Base-by-base conservation (phyloP, 2,888 invertebrate genomes). In the Lycaena phlaeas region DNA sequence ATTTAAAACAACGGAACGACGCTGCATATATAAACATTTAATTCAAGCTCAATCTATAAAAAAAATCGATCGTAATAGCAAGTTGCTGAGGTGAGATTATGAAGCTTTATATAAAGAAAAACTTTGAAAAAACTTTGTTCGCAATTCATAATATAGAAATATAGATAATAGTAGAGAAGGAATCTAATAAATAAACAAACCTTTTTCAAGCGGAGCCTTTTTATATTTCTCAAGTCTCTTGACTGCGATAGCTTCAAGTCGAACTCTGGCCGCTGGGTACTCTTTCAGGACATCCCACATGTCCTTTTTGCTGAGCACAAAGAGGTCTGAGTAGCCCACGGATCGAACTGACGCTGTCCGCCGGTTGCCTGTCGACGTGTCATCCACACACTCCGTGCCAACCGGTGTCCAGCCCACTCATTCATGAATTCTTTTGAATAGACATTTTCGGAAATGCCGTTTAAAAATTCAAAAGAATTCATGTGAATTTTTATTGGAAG, bases 261-360 rank as follows among this genome's bases (percentile, higher is more conserved):
- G 90, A 62, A 98, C 93, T 75, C 98, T 87, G 49, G 96, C 96
- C 14, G 95, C 94, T 15, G 96, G 96, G 79, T 96, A 96, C 74
- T 96, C 96, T 82, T 98, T 96, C 51, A 97, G 90, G 52, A 98
- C 98, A 81, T 98, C 98, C 98, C 97, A 98, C 94, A 98, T 96
- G 87, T 98, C 98, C 87, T 96, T 96, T 88, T 98, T 98, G 82
- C 96, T 96, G 58, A 98, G 90, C 71, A 98, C 97, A 87, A 98
- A 98, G 63, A 98, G 89, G 86, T 98, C 98, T 77, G 97, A 97
- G 87, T 98, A 98, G 60, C 98, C 98, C 50, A 98, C 98, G 45
- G 97, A 98, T 59, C 96, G 90, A 59, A 98, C 98, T 64, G 97
- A 97, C 57, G 98, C 98, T 73, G 98, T 98, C 79, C 98, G 90